Evolutionary conservation across 1,140 invertebrate species (phyloP), one percentile per base, ranked within the genome.

Genomic region (Procambarus virginalis): DNA sequence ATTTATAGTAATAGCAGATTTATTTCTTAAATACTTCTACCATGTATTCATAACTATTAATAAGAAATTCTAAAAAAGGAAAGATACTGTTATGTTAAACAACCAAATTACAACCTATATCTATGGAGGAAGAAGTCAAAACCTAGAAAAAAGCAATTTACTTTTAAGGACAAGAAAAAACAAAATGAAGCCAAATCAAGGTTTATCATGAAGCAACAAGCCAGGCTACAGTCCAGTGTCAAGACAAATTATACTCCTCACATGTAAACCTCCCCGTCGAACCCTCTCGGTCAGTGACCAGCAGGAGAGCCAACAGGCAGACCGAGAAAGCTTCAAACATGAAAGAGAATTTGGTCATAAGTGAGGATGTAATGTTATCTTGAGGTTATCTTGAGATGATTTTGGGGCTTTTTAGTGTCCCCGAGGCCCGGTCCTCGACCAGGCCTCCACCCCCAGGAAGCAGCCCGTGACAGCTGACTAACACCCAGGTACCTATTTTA

Each of bases 181-280:
- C 4, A 64, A 17, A 70, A 84, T n/a, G 82, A 84, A 84, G 78
- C 78, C 55, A 49, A 46, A 46, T 14, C 46, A 58, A 55, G 78
- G 6, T 51, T 22, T n/a, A 58, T 55, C 45, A 80, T 34, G 20
- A 80, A 80, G 78, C 78, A n/a, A 58, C 78, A 80, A 80, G 78
- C 78, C 49, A 80, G 48, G 78, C 78, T 55, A 80, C 49, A 80
- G 78, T 80, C 78, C 78, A 9, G 8, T 10, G 48, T 46, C 78
- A 17, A 34, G 10, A 55, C 49, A 80, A 3, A 80, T 22, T 55
- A 58, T 34, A n/a, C 3, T 34, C 10, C 5, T 34, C n/a, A 34
- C 22, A 20, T 22, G 20, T 73, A n/a, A 6, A 73, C 4, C 4
- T 34, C 8, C 8, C 10, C 22, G n/a, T 73, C 20, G n/a, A 34